Evolutionary conservation across 2,888 invertebrate species (phyloP).

Genomic region (Spilosoma lubricipeda): DNA sequence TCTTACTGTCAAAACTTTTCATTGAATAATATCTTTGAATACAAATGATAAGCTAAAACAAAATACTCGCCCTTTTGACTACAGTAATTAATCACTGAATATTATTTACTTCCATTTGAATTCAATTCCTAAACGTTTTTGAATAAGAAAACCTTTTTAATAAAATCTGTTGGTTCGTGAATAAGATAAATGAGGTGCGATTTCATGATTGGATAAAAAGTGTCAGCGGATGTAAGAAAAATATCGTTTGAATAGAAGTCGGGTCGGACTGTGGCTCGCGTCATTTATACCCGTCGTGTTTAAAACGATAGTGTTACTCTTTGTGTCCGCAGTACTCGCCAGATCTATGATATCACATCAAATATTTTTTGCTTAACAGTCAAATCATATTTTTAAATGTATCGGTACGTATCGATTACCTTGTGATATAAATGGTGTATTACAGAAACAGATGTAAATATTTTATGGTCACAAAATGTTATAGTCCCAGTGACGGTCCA

Average conservation of each 20-base stretch:
- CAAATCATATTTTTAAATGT: neutral
- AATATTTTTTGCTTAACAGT: neutral
- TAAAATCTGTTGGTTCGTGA: slow-evolving; percentile 62
- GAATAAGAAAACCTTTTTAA: slow-evolving; percentile 73
- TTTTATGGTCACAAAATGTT: neutral
- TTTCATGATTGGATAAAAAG: slow-evolving; percentile 64
- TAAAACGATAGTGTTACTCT: slow-evolving; percentile 36
- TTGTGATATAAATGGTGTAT: neutral
- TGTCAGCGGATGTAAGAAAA: slow-evolving; percentile 55
- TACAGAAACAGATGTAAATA: neutral
- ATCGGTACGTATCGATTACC: neutral
- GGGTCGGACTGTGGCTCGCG: slow-evolving; percentile 44
- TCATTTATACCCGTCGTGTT: slow-evolving; percentile 56
- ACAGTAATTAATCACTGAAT: slow-evolving; percentile 69
- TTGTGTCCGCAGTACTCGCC: neutral
- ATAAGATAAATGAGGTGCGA: slow-evolving; percentile 65
- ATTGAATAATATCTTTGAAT: slow-evolving; percentile 55
- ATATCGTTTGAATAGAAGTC: slow-evolving; percentile 57
- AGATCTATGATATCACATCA: neutral
- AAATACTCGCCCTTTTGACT: slow-evolving; percentile 60
- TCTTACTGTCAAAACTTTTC: slow-evolving; percentile 47
- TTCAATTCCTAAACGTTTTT: slow-evolving; percentile 72
- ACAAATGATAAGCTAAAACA: slow-evolving; percentile 57
- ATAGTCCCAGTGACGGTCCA: neutral
- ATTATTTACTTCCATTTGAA: slow-evolving; percentile 62